Base-by-base conservation (phyloP, 53 echinoderm and acorn worm species). In the Stichopus horrens region DNA sequence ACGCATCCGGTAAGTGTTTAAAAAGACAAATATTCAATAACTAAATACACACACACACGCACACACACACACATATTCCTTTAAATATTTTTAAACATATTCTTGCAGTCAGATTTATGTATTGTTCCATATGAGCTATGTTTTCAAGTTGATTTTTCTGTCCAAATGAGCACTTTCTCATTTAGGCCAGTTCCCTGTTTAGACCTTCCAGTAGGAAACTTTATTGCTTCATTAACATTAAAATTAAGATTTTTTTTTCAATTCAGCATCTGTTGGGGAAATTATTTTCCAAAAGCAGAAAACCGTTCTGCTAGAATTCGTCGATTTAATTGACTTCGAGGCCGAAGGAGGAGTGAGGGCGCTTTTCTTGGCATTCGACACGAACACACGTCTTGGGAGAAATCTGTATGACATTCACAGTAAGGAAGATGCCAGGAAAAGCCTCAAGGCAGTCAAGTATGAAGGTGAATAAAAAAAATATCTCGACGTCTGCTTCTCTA, bases 351-450 rank as follows among this genome's bases (percentile, higher is more conserved):
- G 94, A 23, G 75, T 94, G 53, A 90, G 94, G n/a, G 87, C 90
- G 0, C 81, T 89, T 56, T 82, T 92, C 60, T 51, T 89, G 11
- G 86, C 94, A 5, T 94, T 94, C 74, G 92, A 90, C 9, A 83
- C 80, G 81, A 83, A 89, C 21, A 89, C 91, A 54, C 89, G 91
- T 9, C 75, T 94, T 4, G 59, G 87, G 60, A 71, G 89, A 52
- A 94, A 94, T 83, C 91, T 94, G 52, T 94, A 90, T 73, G 94
- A 94, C 60, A 89, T 91, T 55, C 92, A 92, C 22, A 91, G 90
- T 8, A 86, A 88, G 23, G 89, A 88, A n/a, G 85, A 90, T 23
- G 89, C 91, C 9, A 89, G 90, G 11, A 57, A 86, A 9, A 91
- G 91, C 54, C 83, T 94, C 9, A 73, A 91, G 51, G 89, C 89